phyloP scores from a whole-genome alignment of 2,113 vertebrate genomes.

The Callionymus lyra region DNA sequence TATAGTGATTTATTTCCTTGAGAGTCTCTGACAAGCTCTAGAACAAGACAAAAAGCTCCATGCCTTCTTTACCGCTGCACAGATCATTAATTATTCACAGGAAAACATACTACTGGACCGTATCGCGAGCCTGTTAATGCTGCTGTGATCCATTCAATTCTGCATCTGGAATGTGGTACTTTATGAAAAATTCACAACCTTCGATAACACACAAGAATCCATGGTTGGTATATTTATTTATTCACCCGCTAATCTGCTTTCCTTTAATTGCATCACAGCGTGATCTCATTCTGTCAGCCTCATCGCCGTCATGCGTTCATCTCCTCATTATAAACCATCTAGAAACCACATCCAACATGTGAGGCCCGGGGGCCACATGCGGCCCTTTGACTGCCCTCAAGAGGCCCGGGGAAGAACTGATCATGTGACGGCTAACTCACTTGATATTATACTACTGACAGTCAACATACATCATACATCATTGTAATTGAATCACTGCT shows the following conservation, averaged over 20 bases:
- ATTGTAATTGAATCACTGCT: too few relatives aligned
- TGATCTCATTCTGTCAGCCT: slow-evolving; percentile 53
- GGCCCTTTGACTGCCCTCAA: too few relatives aligned
- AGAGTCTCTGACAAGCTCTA: too few relatives aligned
- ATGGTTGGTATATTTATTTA: slow-evolving; percentile 10
- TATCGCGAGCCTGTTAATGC: slow-evolving; percentile 12
- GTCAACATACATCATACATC: too few relatives aligned
- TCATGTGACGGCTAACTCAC: too few relatives aligned
- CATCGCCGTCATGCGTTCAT: slow-evolving; percentile 29
- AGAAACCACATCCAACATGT: too few relatives aligned
- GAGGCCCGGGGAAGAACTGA: too few relatives aligned
- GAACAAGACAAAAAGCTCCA: slow-evolving; percentile 13
- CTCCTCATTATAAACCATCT: too few relatives aligned
- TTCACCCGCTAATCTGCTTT: slow-evolving; percentile 14
- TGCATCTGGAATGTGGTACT: slow-evolving; percentile 18
- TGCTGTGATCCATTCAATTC: slow-evolving; percentile 5
- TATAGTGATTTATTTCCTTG: slow-evolving; percentile 8
- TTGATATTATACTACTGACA: too few relatives aligned
- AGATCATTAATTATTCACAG: slow-evolving; percentile 42
- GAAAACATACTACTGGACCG: slow-evolving; percentile 21
- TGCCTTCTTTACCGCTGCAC: slow-evolving; percentile 14
- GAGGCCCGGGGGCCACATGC: slow-evolving; percentile 10
- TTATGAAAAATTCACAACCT: too few relatives aligned
- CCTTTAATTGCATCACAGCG: slow-evolving; percentile 53
- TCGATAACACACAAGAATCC: too few relatives aligned